Evolutionary conservation across 64 coral and sea anemone species (phyloP).

Genomic region (Hydrozoanthus tunicans): DNA sequence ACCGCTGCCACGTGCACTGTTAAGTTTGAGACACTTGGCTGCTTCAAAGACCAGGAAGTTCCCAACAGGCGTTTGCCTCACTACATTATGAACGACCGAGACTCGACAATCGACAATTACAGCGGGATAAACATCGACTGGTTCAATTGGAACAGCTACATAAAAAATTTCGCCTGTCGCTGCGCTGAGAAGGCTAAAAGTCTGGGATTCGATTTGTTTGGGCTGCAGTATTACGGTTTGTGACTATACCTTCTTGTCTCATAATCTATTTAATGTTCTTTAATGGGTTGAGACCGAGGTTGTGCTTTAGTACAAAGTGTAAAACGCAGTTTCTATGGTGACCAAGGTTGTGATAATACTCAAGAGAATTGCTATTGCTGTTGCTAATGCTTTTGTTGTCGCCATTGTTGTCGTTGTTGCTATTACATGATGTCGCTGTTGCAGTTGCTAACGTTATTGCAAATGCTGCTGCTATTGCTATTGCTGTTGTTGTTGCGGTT

Average conservation of each 20-base stretch:
- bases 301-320: too few species aligned
- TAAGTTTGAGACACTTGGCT: background rate
- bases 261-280: too few species aligned
- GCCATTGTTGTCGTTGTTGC: too few species aligned
- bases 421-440: too few species aligned
- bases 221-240: slow-evolving; percentile 72
- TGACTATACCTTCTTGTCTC: background rate
- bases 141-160: slow-evolving; percentile 65
- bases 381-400: too few species aligned
- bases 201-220: slow-evolving; percentile 49
- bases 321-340: too few species aligned
- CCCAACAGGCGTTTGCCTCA: slow-evolving; percentile 11
- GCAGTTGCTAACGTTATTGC: too few species aligned
- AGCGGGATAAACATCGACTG: slow-evolving; percentile 67
- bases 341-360: too few species aligned
- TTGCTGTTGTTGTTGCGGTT: too few species aligned
- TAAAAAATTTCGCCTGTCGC: slow-evolving; percentile 60
- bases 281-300: too few species aligned
- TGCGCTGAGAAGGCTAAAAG: slow-evolving; percentile 62
- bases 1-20: background rate
- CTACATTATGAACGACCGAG: slow-evolving; percentile 75
- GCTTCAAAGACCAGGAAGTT: background rate
- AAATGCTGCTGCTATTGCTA: too few species aligned
- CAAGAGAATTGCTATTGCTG: too few species aligned
- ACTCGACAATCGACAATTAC: background rate